These are phyloP conservation scores for Synaphobranchus kaupii DNA, from an alignment of 2,797 vertebrate species.

Conservation along the genomic window DNA sequence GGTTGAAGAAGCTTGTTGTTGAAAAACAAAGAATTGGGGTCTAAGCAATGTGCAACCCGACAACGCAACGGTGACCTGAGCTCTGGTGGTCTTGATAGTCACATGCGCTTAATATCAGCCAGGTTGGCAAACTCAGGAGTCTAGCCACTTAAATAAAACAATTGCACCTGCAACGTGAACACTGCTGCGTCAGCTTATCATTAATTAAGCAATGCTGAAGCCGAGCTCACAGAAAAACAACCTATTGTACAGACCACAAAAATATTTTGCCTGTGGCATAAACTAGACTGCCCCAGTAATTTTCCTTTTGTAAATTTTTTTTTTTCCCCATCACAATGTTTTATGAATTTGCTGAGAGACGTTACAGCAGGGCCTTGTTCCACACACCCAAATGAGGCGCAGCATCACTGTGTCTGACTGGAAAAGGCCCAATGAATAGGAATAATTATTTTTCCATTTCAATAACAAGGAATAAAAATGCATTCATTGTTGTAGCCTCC, in stretches of 20 bases:
- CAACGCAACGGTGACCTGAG: slow-evolving; percentile 46
- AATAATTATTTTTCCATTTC: background rate
- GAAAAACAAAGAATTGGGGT: background rate
- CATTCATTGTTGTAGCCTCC: too few relatives aligned
- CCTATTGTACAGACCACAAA: slow-evolving; percentile 27
- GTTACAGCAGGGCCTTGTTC: background rate
- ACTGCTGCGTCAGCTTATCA: slow-evolving; percentile 46
- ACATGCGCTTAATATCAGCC: slow-evolving; percentile 26
- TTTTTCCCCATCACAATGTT: background rate
- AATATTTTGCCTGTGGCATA: background rate
- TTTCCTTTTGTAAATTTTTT: background rate
- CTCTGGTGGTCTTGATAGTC: slow-evolving; percentile 37
- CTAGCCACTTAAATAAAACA: slow-evolving; percentile 25
- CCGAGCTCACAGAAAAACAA: slow-evolving; percentile 25
- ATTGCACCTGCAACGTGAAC: background rate
- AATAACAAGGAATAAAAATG: background rate
- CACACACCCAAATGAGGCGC: background rate
- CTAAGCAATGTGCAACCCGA: slow-evolving; percentile 5
- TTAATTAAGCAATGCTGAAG: slow-evolving; percentile 54
- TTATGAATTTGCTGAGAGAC: background rate
- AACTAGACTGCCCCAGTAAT: background rate
- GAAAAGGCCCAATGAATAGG: background rate
- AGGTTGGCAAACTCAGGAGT: slow-evolving; percentile 31
- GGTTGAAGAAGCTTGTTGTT: too few relatives aligned
- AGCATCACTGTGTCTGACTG: background rate